Evolutionary conservation across 2,113 vertebrate species (phyloP).

Genomic region (Gymnarchus niloticus): DNA sequence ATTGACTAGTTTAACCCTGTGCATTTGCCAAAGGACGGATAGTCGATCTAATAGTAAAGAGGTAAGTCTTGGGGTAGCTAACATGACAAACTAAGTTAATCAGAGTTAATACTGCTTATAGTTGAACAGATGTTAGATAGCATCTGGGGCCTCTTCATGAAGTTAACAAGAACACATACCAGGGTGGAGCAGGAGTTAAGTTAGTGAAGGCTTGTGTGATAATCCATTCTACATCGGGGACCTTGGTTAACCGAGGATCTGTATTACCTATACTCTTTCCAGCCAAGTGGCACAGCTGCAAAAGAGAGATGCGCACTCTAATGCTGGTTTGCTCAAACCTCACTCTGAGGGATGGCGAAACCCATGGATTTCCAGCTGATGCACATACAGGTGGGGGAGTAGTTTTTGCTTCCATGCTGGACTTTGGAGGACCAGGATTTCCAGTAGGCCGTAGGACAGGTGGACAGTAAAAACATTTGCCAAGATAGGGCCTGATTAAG

Average conservation of each 20-base stretch:
- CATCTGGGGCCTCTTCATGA: neutral
- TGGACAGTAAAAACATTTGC: neutral
- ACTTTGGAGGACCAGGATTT: neutral
- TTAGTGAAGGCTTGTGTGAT: neutral
- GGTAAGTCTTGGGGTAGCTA: neutral
- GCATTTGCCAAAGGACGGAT: neutral
- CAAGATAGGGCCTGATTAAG: neutral
- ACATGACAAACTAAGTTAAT: neutral
- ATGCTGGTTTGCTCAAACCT: neutral
- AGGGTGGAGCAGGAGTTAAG: neutral
- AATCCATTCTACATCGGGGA: conserved; percentile 8
- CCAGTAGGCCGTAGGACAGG: neutral
- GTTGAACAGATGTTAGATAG: neutral
- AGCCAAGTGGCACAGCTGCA: neutral
- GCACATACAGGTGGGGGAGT: neutral
- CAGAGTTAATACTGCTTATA: neutral
- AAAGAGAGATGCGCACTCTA: neutral
- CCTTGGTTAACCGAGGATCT: neutral
- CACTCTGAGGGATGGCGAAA: neutral
- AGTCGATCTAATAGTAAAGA: neutral
- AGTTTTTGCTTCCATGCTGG: neutral
- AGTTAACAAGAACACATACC: neutral
- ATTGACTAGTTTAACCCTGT: neutral
- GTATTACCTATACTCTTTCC: neutral
- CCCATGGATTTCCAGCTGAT: neutral